Percentiles rank a stretch among this genome's conserved stretches.
These are phyloP conservation scores for Sminthurinus aureus DNA, from an alignment of 2,888 invertebrate species.

Conservation along the genomic window DNA sequence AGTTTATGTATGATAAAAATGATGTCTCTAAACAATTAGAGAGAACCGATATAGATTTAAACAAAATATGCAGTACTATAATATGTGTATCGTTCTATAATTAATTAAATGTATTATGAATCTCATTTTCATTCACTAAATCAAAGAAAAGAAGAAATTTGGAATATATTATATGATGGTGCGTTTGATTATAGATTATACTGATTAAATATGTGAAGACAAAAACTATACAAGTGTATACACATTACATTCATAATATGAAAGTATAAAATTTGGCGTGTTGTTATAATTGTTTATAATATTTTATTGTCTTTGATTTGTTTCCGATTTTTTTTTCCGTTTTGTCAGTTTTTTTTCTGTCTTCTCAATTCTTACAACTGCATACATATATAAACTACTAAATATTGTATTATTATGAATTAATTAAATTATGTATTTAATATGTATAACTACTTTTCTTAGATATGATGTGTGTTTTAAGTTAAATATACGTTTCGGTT, in stretches of 20 bases:
- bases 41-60: too few species aligned
- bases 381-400: background rate
- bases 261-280: too few species aligned
- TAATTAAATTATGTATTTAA: background rate
- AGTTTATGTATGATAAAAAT: too few species aligned
- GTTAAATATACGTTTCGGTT: background rate
- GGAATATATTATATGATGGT: slow-evolving; percentile 3
- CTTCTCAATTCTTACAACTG: background rate
- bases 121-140: slow-evolving; percentile 16
- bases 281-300: too few species aligned
- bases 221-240: background rate
- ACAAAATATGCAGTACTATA: background rate
- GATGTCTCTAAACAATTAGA: too few species aligned
- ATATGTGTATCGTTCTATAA: slow-evolving; percentile 5
- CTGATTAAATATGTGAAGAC: background rate
- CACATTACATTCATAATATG: background rate
- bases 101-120: slow-evolving; percentile 25
- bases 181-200: background rate
- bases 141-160: background rate
- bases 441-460: background rate
- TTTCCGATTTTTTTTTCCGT: background rate
- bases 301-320: background rate
- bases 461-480: background rate
- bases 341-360: too few species aligned
- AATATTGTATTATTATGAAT: background rate